phyloP scores from a whole-genome alignment of 2,888 invertebrate genomes.

The Melanophora roralis region DNA sequence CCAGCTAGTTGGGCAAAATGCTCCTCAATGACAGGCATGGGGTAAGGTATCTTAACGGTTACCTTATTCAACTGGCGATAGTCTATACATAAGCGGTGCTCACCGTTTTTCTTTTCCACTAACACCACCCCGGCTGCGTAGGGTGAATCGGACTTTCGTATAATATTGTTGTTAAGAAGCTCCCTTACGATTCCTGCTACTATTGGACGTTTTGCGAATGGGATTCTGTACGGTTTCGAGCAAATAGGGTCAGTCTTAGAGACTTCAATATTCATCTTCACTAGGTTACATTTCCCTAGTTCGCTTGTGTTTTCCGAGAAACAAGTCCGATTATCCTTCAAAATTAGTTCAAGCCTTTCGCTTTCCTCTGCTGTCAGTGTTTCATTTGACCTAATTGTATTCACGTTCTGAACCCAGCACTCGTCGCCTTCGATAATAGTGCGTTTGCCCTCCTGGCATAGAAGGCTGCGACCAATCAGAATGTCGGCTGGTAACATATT shows the following conservation, averaged over 20 bases:
- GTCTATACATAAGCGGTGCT: constrained; percentile 59
- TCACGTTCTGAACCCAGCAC: constrained; percentile 34
- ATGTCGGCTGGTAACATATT: neutral
- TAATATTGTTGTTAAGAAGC: constrained; percentile 47
- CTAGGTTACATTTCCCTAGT: no score
- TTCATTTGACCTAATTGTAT: neutral
- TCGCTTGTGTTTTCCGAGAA: constrained; percentile 40
- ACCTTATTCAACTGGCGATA: constrained; percentile 50
- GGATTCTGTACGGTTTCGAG: constrained; percentile 54
- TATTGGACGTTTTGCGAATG: constrained; percentile 56
- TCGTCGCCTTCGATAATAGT: constrained; percentile 41
- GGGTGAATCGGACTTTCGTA: constrained; percentile 51
- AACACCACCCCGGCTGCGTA: constrained; percentile 60
- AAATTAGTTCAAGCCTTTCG: constrained; percentile 4
- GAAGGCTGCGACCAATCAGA: constrained; percentile 12
- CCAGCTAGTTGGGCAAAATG: constrained; percentile 55
- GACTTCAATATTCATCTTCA: constrained; percentile 56
- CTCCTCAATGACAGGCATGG: constrained; percentile 60
- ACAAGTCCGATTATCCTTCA: neutral
- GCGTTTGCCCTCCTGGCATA: constrained; percentile 37
- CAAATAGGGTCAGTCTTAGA: constrained; percentile 14
- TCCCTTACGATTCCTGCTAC: constrained; percentile 38
- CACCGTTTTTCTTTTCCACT: constrained; percentile 61
- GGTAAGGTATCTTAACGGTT: constrained; percentile 53
- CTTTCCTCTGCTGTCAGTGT: neutral